Evolutionary conservation across 2,797 vertebrate genomes (phyloP), one percentile per base, ranked within the genome.

Genomic region (Selene dorsalis): DNA sequence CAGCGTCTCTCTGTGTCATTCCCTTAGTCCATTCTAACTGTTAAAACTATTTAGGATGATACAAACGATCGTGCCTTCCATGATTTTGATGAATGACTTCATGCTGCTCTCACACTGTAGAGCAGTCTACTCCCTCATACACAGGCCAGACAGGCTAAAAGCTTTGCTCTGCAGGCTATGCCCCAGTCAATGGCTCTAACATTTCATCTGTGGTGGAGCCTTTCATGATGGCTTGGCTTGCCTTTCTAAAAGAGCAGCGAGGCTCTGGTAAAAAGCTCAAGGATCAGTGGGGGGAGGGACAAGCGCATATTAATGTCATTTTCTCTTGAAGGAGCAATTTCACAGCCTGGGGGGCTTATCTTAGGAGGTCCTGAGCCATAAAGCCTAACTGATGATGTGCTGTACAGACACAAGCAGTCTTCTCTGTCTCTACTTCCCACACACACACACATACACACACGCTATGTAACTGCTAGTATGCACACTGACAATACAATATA

Each of bases 321-420:
- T 93, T 91, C 89, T 91, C 92, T 90, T 91, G 85, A 92, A 90
- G 89, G 92, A 93, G 92, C 91, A 92, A 92, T 92, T 92, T 93
- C 91, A 89, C 91, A 90, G 92, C 93, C 91, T 88, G 88, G 89
- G 90, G 90, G 93, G 89, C 85, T 92, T 91, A 92, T 90, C 79
- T 93, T 83, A 89, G 92, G 87, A 91, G 83, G 91, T 88, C 87
- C 85, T 88, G 86, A 92, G 88, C 88, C 86, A 89, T 86, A 90
- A 92, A 92, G 78, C 77, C 84, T 60, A 79, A 87, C 86, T 88
- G 92, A 92, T 88, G 90, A 91, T 91, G 82, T 77, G 88, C 81
- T 69, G 63, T 55, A 77, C 73, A 79, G 80, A 77, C 77, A 77
- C 87, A 87, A 62, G 62, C 83, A 60, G 72, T 66, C 74, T 43